Percentiles rank a stretch among this genome's conserved stretches.
Evolutionary conservation across 2,113 vertebrate genomes (phyloP).

Genomic region (Channa maculata): DNA sequence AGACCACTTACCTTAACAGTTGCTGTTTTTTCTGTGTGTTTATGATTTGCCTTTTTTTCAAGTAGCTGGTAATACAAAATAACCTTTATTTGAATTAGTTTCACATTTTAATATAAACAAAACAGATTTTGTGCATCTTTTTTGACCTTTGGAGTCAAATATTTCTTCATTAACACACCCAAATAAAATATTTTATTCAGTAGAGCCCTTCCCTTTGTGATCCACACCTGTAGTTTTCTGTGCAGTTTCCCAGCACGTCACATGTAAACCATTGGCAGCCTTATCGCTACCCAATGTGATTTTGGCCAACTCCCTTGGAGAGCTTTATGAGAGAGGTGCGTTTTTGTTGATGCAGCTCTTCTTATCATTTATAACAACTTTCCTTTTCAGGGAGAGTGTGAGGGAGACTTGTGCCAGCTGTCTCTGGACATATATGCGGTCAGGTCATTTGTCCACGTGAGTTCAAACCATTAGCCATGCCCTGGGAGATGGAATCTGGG

Average conservation of each 20-base stretch:
- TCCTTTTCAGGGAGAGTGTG: conserved; percentile 18
- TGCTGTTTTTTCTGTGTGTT: conserved; percentile 11
- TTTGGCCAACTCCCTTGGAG: not conserved
- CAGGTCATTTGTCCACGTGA: conserved; percentile 49
- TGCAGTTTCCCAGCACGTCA: conserved; percentile 22
- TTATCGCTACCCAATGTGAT: conserved; percentile 8
- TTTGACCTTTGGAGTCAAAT: not conserved
- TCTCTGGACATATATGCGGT: conserved; percentile 25
- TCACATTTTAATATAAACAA: not conserved
- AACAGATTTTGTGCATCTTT: not conserved
- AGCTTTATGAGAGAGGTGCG: conserved; percentile 19
- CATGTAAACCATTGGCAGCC: conserved; percentile 17
- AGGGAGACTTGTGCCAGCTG: conserved; percentile 48
- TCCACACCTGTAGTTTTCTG: not conserved
- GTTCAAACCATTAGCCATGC: conserved; percentile 35
- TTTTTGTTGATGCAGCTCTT: conserved; percentile 64
- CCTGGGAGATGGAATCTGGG: conserved; percentile 57
- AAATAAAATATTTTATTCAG: conserved; percentile 1
- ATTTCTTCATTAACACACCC: not conserved
- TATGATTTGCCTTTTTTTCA: conserved; percentile 1
- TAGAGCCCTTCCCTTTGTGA: not conserved
- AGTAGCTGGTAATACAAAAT: not conserved
- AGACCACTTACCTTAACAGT: not conserved
- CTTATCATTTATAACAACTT: conserved; percentile 67
- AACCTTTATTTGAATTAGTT: not conserved